Percentiles rank a stretch among this genome's conserved stretches.
These are phyloP conservation scores for Lasioglossum lativentre DNA, from an alignment of 2,888 invertebrate genomes.

Conservation along the genomic window DNA sequence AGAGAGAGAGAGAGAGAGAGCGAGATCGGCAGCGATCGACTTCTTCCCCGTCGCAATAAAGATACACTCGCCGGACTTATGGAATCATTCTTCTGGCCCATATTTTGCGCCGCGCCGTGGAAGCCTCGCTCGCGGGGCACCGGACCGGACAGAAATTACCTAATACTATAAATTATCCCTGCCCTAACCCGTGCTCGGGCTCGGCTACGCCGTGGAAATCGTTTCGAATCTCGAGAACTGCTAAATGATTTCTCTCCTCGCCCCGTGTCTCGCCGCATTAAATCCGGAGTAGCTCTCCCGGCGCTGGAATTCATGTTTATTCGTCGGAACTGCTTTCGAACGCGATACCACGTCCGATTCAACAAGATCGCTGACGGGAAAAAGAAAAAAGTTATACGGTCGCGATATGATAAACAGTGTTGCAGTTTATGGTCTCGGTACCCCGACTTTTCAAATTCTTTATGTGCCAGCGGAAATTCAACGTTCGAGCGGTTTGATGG, in stretches of 20 bases:
- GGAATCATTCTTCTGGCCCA: constrained; percentile 45
- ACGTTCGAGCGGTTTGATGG: too few relatives aligned
- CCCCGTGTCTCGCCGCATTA: neutral
- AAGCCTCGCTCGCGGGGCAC: constrained; percentile 24
- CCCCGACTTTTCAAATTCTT: neutral
- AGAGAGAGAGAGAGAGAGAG: too few relatives aligned
- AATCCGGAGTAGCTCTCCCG: neutral
- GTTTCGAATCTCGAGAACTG: neutral
- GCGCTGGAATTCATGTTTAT: neutral
- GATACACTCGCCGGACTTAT: constrained; percentile 42
- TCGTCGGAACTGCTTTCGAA: constrained; percentile 3
- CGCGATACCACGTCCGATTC: neutral
- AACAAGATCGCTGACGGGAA: neutral
- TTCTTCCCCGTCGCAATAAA: constrained; percentile 39
- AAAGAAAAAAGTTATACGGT: neutral
- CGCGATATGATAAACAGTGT: neutral
- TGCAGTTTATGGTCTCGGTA: neutral
- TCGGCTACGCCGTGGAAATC: constrained; percentile 25
- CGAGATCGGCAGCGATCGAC: constrained; percentile 35
- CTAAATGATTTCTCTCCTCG: constrained; percentile 21
- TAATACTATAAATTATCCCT: constrained; percentile 48
- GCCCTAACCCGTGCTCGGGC: neutral
- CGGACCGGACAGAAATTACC: constrained; percentile 27
- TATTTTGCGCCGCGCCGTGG: constrained; percentile 8
- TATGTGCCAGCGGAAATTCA: neutral